A percentile compares a stretch with the other conserved stretches of the same genome.
phyloP scores from a whole-genome alignment of 2,113 vertebrate species.

The Apaloderma vittatum region DNA sequence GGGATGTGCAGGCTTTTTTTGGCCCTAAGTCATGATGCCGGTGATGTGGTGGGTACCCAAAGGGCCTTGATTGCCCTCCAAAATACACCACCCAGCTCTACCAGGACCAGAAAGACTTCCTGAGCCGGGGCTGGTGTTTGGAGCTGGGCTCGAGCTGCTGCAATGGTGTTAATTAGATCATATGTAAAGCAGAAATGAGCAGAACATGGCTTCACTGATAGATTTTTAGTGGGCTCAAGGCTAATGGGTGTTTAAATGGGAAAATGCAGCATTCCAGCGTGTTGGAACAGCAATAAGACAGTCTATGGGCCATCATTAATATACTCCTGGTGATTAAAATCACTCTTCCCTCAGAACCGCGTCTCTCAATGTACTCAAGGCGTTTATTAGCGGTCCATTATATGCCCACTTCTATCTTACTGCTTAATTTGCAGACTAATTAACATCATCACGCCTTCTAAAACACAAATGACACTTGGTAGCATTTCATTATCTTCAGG shows the following conservation, averaged over 20 bases:
- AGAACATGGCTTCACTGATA: not conserved
- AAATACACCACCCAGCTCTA: not conserved
- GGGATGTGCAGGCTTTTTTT: not conserved
- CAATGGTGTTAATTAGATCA: not conserved
- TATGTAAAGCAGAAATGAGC: not conserved
- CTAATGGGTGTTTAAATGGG: constrained; percentile 64
- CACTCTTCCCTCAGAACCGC: constrained; percentile 8
- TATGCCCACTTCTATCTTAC: constrained; percentile 50
- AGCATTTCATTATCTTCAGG: constrained; percentile 45
- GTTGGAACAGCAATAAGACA: constrained; percentile 50
- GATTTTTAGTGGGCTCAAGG: constrained; percentile 24
- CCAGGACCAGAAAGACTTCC: not conserved
- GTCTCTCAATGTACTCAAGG: not conserved
- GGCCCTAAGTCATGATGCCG: not conserved
- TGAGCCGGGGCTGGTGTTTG: not conserved
- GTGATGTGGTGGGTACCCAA: not conserved
- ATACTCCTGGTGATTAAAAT: constrained; percentile 66
- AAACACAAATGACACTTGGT: constrained; percentile 46
- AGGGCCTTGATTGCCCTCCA: accelerated
- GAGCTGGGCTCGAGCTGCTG: not conserved
- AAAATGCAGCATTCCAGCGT: constrained; percentile 28
- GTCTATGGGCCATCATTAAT: constrained; percentile 60
- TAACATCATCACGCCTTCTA: constrained; percentile 50
- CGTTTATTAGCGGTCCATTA: constrained; percentile 60
- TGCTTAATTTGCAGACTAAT: constrained; percentile 71